Evolutionary conservation across 2,888 invertebrate species (phyloP), one percentile per base, ranked within the genome.

Genomic region (Gibbula magus): DNA sequence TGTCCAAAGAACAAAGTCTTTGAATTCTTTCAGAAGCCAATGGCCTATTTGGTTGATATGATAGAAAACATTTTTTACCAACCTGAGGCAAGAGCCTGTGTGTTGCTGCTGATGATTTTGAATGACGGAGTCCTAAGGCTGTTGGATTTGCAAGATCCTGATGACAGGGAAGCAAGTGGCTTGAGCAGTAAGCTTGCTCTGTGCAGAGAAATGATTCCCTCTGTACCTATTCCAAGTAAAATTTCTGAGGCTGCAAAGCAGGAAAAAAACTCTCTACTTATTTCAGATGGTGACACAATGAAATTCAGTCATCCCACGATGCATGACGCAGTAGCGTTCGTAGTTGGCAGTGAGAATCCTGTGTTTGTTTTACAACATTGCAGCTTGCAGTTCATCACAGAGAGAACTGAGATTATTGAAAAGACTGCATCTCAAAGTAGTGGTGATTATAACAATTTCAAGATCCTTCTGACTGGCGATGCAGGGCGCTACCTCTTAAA

Each of bases 301-400:
- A 70, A 29, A 70, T 70, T 70, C 35, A 70, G 70, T n/a, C 70
- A 70, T 39, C 70, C 70, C 0, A 70, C 70, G 16, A 70, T 70
- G n/a, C n/a, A 39, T 32, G 70, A 70, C 35, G 70, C 35, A 32
- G 70, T 70, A 0, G 39, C 70, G n/a, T 70, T 70, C 20, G 70
- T 70, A n/a, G 70, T 70, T 18, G 70, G 70, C 10, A 20, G 20
- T n/a, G 18, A 10, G 32, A 39, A 70, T 13, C 70, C 39, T 10
- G 22, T 32, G 32, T 70, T 70, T 10, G n/a, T 70, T 3, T 20
- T 70, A 18, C 2, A 70, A 39, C 29, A 70, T n/a, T 70, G 70
- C 70, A 70, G 70, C 35, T 35, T 70, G 13, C 29, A 70, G 0
- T 70, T 70, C 20, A 18, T 70, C 0, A 32, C 35, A 32, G 70